Evolutionary conservation across 2,113 vertebrate species (phyloP), one percentile per base, ranked within the genome.

Genomic region (Campylorhamphus procurvoides): DNA sequence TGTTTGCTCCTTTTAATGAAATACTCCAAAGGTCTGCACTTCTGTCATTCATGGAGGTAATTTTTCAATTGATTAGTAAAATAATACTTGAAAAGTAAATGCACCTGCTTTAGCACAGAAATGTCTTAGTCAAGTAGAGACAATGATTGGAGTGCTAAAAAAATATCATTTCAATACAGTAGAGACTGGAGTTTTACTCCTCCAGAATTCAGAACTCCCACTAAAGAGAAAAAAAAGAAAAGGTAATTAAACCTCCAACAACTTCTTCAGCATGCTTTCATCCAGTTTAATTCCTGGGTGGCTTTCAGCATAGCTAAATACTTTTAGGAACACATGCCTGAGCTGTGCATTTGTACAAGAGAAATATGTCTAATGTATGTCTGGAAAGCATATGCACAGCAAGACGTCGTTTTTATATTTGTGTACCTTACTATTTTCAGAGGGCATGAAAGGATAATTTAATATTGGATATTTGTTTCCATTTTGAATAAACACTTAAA

Each of bases 1-100:
- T 98, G 98, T 98, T 98, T 98, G 98, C 98, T 98, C 97, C 97
- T 96, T 93, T 93, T 98, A 98, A 98, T 98, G 98, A 99, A 98
- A 98, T 98, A 98, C 98, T 97, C 98, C 97, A 97, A 98, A 98
- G 98, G 98, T 98, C 98, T 98, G 98, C 97, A 97, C 97, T 98
- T 97, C 98, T 98, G 98, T 99, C 99, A 98, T 98, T 99, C 98
- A 98, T 97, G 97, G 97, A 98, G 98, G 99, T 98, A 98, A 99
- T 99, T 99, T 99, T 98, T 98, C 98, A 98, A 99, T 99, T 98
- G 99, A 99, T 99, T 98, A 96, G 98, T 98, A 98, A 98, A 99
- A 98, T 98, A 99, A 99, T 98, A 98, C 98, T 98, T 98, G 98
- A 98, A 99, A 99, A 99, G 99, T 98, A 99, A 99, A 99, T 98